phyloP scores from a whole-genome alignment of 2,797 vertebrate genomes.

The Simalia tracyae region DNA sequence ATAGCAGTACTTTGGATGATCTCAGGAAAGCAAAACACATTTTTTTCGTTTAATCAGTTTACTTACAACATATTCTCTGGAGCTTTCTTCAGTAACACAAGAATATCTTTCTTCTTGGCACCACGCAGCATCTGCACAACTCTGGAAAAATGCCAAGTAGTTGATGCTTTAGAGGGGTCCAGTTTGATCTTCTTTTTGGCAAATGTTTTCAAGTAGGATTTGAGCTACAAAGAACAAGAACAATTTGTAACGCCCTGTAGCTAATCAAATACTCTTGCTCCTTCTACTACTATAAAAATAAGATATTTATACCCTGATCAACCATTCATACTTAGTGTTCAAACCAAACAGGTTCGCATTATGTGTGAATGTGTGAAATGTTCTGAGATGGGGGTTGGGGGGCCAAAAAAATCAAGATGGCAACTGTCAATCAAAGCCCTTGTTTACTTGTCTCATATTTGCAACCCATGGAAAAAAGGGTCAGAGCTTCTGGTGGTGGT shows the following conservation, averaged over 20 bases:
- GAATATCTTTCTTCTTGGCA: slow-evolving; percentile 62
- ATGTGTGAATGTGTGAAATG: background rate
- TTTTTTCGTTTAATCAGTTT: background rate
- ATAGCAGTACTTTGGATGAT: background rate
- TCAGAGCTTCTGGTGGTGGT: background rate
- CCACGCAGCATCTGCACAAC: slow-evolving; percentile 59
- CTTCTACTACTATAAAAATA: background rate
- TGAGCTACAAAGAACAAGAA: slow-evolving; percentile 53
- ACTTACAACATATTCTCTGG: slow-evolving; percentile 59
- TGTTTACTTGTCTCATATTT: background rate
- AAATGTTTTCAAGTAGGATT: slow-evolving; percentile 55
- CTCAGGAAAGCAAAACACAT: background rate
- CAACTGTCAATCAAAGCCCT: background rate
- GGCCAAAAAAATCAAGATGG: background rate
- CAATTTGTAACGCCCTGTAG: background rate
- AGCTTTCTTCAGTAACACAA: slow-evolving; percentile 56
- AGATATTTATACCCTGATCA: background rate
- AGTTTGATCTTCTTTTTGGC: slow-evolving; percentile 7
- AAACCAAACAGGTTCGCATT: background rate
- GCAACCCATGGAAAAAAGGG: background rate
- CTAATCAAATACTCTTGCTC: background rate
- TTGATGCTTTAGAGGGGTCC: background rate
- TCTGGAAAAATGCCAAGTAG: slow-evolving; percentile 54
- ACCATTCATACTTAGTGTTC: background rate
- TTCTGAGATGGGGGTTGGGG: background rate